Evolutionary conservation across 2,888 invertebrate species (phyloP).

Genomic region (Trilocha varians): DNA sequence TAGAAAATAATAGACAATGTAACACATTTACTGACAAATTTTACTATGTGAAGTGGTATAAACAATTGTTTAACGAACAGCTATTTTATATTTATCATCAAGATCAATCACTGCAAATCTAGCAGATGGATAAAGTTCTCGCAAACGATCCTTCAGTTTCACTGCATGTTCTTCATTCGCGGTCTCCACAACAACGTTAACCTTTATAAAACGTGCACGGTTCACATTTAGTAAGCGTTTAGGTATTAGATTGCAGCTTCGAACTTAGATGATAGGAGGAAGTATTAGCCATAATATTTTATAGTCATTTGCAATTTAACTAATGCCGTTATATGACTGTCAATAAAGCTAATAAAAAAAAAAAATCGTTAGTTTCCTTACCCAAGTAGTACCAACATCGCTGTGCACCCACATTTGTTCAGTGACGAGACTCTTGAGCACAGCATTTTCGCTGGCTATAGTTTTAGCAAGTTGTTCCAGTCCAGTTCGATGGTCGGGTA

Average conservation of each 20-base stretch:
- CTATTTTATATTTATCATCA: constrained; percentile 40
- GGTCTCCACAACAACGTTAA: constrained; percentile 59
- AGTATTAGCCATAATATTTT: too few species aligned
- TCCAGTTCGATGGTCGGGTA: constrained; percentile 83
- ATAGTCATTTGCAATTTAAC: constrained; percentile 2
- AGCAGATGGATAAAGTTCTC: constrained; percentile 44
- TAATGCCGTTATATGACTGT: not conserved
- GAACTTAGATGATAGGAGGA: too few species aligned
- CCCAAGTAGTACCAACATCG: constrained; percentile 56
- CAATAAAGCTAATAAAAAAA: too few species aligned
- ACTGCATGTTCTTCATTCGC: constrained; percentile 49
- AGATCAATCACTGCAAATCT: constrained; percentile 43
- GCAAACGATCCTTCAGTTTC: constrained; percentile 42
- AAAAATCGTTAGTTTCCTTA: constrained; percentile 19
- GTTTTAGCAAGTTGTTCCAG: constrained; percentile 75
- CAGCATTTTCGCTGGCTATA: constrained; percentile 46
- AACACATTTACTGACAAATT: not conserved
- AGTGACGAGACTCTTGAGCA: constrained; percentile 54
- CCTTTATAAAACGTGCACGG: too few species aligned
- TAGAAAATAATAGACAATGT: too few species aligned
- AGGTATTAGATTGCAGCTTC: too few species aligned
- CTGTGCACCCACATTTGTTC: constrained; percentile 63
- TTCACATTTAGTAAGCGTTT: too few species aligned
- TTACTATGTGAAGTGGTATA: not conserved
- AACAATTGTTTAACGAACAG: constrained; percentile 22